Base-by-base conservation (phyloP, 2,797 vertebrate species). In the Anomalospiza imberbis region DNA sequence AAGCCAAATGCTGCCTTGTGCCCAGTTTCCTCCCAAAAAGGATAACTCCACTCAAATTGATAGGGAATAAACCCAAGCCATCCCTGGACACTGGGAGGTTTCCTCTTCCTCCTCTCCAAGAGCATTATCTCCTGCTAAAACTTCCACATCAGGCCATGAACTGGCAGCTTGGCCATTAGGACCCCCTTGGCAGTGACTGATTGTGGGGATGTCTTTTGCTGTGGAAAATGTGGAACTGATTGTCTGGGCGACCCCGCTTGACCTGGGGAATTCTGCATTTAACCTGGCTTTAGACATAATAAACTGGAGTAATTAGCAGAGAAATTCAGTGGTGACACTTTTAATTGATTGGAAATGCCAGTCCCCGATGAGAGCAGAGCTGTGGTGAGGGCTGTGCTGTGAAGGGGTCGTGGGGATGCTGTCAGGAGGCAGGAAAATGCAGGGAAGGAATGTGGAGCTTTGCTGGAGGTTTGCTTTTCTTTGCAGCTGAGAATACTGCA, bases 151-250 rank as follows among this genome's bases (percentile, higher is more conserved):
- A 22, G 96, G 84, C 96, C 97, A 94, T 93, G 95, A 97, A 80
- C 72, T 17, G 94, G 66, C 93, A 95, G 91, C 80, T 91, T 91
- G 93, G 96, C 87, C 97, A 93, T 97, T 97, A 91, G 55, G 66
- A 96, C 93, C 93, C 94, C 34, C 91, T 92, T 98, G 97, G 93
- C 97, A 97, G 95, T 98, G 97, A 97, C 95, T 94, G 94, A 98
- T 98, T 72, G 90, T 74, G 89, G 34, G 42, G 89, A 51, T 73
- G 66, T 57, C 88, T 66, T 83, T 88, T 36, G 79, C 89, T 75
- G 38, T 3, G 18, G 91, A 94, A 95, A 97, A 97, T 95, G 96
- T 97, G 54, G 53, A 97, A 94, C 95, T 96, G 97, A 95, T 97
- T 97, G 92, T 89, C 95, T 95, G 92, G 47, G 66, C 53, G 94